phyloP scores from a whole-genome alignment of 2,888 invertebrate genomes.

The Aspidapion aeneum region DNA sequence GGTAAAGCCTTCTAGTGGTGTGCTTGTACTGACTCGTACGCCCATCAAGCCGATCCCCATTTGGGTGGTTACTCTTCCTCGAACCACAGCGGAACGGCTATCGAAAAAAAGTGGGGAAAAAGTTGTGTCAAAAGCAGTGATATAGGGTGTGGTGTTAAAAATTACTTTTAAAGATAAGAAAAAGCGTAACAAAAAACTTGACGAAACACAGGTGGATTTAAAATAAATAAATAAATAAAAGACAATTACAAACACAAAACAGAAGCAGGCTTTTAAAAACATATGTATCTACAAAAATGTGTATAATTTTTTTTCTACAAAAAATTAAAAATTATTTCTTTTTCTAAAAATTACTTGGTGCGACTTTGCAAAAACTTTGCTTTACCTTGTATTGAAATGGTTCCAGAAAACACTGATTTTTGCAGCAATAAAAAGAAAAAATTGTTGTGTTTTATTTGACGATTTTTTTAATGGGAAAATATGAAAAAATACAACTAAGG shows the following conservation, averaged over 20 bases:
- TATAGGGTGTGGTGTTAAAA: too few species aligned
- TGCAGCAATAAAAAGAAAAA: slow-evolving; percentile 63
- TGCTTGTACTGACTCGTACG: slow-evolving; percentile 90
- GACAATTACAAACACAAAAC: slow-evolving; percentile 28
- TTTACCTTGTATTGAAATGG: slow-evolving; percentile 99
- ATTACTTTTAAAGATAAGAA: too few species aligned
- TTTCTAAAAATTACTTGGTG: not conserved
- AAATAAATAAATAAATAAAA: slow-evolving; percentile 25
- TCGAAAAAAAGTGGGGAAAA: not conserved
- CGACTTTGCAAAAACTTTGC: slow-evolving; percentile 36
- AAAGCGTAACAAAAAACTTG: slow-evolving; percentile 2
- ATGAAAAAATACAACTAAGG: too few species aligned
- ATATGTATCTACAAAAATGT: not conserved
- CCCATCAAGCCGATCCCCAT: slow-evolving; percentile 94
- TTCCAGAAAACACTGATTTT: slow-evolving; percentile 92
- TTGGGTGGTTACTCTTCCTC: slow-evolving; percentile 89
- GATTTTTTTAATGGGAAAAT: too few species aligned
- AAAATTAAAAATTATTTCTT: not conserved
- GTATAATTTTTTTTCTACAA: not conserved
- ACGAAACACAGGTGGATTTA: slow-evolving; percentile 41
- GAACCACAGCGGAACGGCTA: slow-evolving; percentile 95
- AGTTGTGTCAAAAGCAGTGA: too few species aligned
- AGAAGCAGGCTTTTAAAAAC: slow-evolving; percentile 17
- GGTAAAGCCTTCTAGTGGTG: slow-evolving; percentile 95
- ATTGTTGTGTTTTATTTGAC: slow-evolving; percentile 25